A percentile compares a stretch with the other conserved stretches of the same genome.
Evolutionary conservation across 2,888 invertebrate genomes (phyloP).

Genomic region (Nomada fucata): DNA sequence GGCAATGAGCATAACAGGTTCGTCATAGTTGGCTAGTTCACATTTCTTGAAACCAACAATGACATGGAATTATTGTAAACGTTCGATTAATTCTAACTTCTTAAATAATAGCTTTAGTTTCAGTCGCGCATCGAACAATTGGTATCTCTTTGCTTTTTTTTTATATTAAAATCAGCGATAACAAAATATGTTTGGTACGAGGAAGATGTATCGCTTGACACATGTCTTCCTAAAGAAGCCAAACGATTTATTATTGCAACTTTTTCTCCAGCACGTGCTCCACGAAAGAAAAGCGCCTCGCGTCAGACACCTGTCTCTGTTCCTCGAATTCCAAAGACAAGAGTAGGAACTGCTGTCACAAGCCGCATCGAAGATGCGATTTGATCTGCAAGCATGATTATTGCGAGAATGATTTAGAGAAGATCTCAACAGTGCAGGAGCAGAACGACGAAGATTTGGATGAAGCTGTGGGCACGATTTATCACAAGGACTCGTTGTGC

Average conservation of each 20-base stretch:
- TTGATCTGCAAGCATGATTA: conserved; percentile 31
- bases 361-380: conserved; percentile 2
- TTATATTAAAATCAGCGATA: too few species aligned
- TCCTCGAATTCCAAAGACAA: background rate
- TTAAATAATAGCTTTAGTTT: background rate
- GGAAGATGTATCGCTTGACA: too few species aligned
- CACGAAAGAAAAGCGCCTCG: conserved; percentile 29
- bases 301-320: conserved; percentile 44
- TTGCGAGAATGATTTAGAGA: conserved; percentile 58
- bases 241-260: background rate
- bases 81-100: too few species aligned
- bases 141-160: too few species aligned
- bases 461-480: conserved; percentile 64
- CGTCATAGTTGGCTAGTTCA: background rate
- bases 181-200: too few species aligned
- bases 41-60: too few species aligned
- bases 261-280: conserved; percentile 3
- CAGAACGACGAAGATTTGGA: conserved; percentile 63
- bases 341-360: background rate
- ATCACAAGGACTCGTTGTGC: conserved; percentile 79
- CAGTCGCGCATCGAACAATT: background rate
- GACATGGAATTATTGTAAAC: too few species aligned
- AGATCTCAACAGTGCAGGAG: conserved; percentile 58
- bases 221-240: background rate
- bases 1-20: conserved; percentile 39